These are phyloP conservation scores for Anolis sagrei DNA, from an alignment of 2,113 vertebrate genomes.

Conservation along the genomic window DNA sequence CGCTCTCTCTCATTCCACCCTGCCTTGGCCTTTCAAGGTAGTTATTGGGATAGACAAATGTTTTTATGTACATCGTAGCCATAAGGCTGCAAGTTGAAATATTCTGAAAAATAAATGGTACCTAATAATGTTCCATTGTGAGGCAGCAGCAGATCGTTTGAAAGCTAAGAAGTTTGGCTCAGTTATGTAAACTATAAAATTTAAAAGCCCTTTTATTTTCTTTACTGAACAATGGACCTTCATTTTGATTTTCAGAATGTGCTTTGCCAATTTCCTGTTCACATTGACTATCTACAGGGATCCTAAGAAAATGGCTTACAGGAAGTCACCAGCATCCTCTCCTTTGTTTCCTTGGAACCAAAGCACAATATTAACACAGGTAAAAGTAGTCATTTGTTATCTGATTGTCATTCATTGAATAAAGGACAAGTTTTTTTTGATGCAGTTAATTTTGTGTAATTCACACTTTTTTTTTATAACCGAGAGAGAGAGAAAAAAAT, in stretches of 20 bases:
- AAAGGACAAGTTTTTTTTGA: not conserved
- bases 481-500: constrained; percentile 2
- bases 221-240: constrained; percentile 33
- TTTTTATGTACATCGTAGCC: not conserved
- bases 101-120: not conserved
- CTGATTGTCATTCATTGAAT: fast-evolving
- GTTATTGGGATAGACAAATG: not conserved
- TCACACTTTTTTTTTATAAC: constrained; percentile 16
- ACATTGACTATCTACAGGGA: constrained; percentile 34
- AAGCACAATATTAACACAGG: constrained; percentile 8
- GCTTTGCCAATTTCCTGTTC: constrained; percentile 35
- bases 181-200: constrained; percentile 4
- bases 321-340: constrained; percentile 30
- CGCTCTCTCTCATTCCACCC: not conserved
- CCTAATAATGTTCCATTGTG: constrained; percentile 11
- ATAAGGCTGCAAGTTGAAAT: not conserved
- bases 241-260: constrained; percentile 62
- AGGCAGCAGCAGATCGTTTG: not conserved
- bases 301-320: constrained; percentile 28
- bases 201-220: not conserved
- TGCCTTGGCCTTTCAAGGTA: not conserved
- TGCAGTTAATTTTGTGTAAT: not conserved
- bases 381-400: constrained; percentile 14
- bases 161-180: not conserved
- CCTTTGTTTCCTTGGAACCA: not conserved